Evolutionary conservation across 1,140 invertebrate genomes (phyloP).

Genomic region (Stegodyphus dumicola): DNA sequence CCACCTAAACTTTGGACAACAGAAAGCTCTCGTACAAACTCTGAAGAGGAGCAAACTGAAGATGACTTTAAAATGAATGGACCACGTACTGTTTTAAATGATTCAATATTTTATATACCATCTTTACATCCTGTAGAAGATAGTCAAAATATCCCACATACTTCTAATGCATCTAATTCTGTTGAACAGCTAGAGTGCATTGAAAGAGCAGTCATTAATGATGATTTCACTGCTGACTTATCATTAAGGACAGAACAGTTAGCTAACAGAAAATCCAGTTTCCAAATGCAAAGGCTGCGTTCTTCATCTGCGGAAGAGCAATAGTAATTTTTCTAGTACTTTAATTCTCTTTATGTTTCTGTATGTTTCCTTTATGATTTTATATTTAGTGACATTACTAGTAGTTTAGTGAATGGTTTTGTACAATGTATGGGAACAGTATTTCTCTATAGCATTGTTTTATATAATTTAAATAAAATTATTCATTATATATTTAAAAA

Average conservation of each 20-base stretch:
- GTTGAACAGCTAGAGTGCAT: neutral
- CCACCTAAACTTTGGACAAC: constrained; percentile 9
- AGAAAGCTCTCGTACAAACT: constrained; percentile 17
- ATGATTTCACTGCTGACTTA: constrained; percentile 44
- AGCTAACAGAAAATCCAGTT: constrained; percentile 31
- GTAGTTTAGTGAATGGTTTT: too few relatives aligned
- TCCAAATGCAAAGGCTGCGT: constrained; percentile 40
- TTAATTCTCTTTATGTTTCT: too few relatives aligned
- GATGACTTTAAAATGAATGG: neutral
- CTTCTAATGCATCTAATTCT: neutral
- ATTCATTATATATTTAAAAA: too few relatives aligned
- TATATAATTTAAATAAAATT: too few relatives aligned
- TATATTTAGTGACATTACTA: too few relatives aligned
- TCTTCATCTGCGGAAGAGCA: constrained; percentile 25
- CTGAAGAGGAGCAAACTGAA: constrained; percentile 21
- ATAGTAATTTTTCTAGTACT: neutral
- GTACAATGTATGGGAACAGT: too few relatives aligned
- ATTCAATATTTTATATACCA: constrained; percentile 49
- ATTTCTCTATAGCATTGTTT: too few relatives aligned
- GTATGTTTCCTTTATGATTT: too few relatives aligned
- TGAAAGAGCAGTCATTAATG: neutral
- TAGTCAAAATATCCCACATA: too few relatives aligned
- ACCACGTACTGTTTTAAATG: constrained; percentile 14
- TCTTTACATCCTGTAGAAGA: neutral
- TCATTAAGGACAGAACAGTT: constrained; percentile 41